Base-by-base conservation (phyloP, 2,113 vertebrate species). In the Bubo bubo region DNA sequence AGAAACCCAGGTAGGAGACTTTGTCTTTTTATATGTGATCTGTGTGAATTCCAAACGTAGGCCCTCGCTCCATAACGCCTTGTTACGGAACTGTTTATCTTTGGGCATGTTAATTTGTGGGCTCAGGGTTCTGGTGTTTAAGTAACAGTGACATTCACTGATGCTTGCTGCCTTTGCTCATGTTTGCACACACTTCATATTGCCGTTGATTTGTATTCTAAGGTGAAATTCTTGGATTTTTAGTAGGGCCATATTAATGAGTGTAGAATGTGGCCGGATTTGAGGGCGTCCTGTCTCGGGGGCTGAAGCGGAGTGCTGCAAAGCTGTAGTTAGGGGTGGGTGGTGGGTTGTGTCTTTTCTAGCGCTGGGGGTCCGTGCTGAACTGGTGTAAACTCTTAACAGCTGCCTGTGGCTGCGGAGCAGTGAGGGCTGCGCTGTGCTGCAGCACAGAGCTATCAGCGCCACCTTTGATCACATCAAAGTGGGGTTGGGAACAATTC, bases 1-100 rank as follows among this genome's bases (percentile, higher is more conserved):
- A 73, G 99, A 99, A 96, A 98, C 98, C 17, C 99, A 99, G 98
- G 99, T 99, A 95, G 12, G 93, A 77, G 8, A 6, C 32, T 68
- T 74, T 53, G 17, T 43, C 37, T 41, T 58, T 56, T 79, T 80
- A 12, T 26, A 4, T 64, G 26, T 64, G 16, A 49, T 35, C 20
- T 59, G 4, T 81, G n/a, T 82, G 50, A 62, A 39, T 39, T 49
- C 37, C 10, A 50, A 15, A 55, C 66, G 32, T 43, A 41, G 32
- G 43, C 37, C 49, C 11, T 84, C 0, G 0, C 26, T 64, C 24
- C 8, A 4, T 73, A 41, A 91, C 74, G 41, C 27, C 18, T 19
- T 66, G 19, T 84, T 80, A 22, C 4, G 23, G 19, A 63, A 22
- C 18, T n/a, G 20, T 37, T 88, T 62, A 4, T 32, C 18, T 82